Percentiles rank a stretch among this genome's conserved stretches.
Evolutionary conservation across 2,797 vertebrate species (phyloP).

Genomic region (Tinamus major): DNA sequence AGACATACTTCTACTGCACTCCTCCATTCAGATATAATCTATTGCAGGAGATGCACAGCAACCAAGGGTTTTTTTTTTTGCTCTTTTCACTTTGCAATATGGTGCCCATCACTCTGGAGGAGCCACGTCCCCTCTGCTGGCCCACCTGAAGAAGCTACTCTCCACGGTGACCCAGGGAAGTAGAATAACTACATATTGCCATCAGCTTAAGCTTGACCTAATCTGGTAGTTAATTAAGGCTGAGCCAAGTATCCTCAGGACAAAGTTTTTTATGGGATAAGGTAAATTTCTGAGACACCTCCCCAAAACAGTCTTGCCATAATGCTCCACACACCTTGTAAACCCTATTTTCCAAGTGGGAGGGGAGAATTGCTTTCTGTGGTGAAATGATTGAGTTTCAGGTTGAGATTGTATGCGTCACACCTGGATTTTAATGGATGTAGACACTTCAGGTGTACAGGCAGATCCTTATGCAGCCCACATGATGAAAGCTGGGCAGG

Average conservation of each 20-base stretch:
- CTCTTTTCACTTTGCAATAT: not conserved
- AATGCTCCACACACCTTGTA: not conserved
- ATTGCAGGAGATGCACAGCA: not conserved
- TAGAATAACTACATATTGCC: not conserved
- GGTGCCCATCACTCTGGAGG: not conserved
- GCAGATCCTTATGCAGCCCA: too few relatives aligned
- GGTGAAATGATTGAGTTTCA: too few relatives aligned
- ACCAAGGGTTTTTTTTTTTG: not conserved
- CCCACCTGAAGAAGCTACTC: not conserved
- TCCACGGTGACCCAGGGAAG: not conserved
- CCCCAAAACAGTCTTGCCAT: not conserved
- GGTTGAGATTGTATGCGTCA: too few relatives aligned
- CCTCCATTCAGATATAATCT: constrained; percentile 65
- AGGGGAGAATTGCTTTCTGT: too few relatives aligned
- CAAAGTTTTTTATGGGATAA: not conserved
- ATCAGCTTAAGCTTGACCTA: not conserved
- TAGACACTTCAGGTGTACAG: too few relatives aligned
- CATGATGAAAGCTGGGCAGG: not conserved
- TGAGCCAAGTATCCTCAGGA: not conserved
- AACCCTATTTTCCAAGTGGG: not conserved
- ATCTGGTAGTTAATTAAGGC: not conserved
- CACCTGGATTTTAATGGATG: too few relatives aligned
- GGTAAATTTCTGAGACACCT: not conserved
- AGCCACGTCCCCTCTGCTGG: not conserved
- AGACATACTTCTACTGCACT: constrained; percentile 45